phyloP scores from a whole-genome alignment of 2,113 vertebrate species.

The Talpa occidentalis region DNA sequence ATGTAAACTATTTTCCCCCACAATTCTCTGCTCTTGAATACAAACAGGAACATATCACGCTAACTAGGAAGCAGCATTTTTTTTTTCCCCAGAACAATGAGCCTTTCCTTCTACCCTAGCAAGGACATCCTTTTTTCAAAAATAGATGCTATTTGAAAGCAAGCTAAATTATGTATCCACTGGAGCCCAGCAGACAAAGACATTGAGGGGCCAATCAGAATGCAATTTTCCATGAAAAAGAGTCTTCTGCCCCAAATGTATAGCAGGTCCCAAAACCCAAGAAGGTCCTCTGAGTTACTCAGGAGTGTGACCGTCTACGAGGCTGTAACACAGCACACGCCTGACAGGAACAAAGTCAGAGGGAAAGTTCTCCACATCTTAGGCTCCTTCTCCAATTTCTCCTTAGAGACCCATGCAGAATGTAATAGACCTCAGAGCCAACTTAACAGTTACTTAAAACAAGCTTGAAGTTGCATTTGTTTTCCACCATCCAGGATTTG shows the following conservation, averaged over 20 bases:
- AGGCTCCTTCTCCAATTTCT: background rate
- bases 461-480: background rate
- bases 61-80: slow-evolving; percentile 54
- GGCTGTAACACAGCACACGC: background rate
- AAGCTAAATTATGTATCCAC: slow-evolving; percentile 12
- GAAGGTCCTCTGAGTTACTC: background rate
- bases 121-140: slow-evolving; percentile 72
- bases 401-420: background rate
- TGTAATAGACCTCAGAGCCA: background rate
- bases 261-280: background rate
- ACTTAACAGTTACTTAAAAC: background rate
- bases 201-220: background rate
- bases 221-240: background rate
- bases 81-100: slow-evolving; percentile 69
- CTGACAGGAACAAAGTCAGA: background rate
- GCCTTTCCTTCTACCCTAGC: slow-evolving; percentile 46
- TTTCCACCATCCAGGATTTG: background rate
- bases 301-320: background rate
- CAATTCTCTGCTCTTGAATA: slow-evolving; percentile 19
- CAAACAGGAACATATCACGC: slow-evolving; percentile 65
- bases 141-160: slow-evolving; percentile 57
- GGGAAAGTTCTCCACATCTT: background rate
- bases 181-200: background rate
- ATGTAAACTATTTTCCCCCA: background rate
- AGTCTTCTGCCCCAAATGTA: background rate